Evolutionary conservation across 2,113 vertebrate species (phyloP), one percentile per base, ranked within the genome.

Genomic region (Ammodytes marinus): DNA sequence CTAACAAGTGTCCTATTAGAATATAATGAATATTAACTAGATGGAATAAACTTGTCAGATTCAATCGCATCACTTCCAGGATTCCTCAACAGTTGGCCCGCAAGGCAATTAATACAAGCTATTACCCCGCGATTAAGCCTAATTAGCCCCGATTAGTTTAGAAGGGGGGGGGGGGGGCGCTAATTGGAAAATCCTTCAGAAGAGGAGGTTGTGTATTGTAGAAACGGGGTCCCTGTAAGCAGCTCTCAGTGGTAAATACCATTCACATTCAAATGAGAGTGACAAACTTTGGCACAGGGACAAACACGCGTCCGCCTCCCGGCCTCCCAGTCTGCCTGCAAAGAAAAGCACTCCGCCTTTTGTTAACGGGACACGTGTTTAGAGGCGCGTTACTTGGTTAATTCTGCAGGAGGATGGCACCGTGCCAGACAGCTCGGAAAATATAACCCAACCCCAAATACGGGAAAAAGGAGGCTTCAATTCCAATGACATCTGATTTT

Each of bases 261-360:
- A 95, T 96, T 96, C 94, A 95, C 92, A 96, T 96, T 96, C 93
- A 95, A 96, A 96, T 96, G 91, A 96, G 94, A 87, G 86, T 72
- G 86, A 90, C 87, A 86, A 93, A 94, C 40, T 94, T 94, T 95
- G 92, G 93, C 93, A 93, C 89, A 73, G 92, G 90, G 89, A 92
- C 93, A 92, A 79, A 86, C 91, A 82, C 85, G 66, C 87, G 86
- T 80, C 92, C 87, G 88, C 92, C 91, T 89, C 85, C 81, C 76
- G 72, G 88, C 87, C 93, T 86, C 80, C 69, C 79, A 39, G 83
- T 8, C 87, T 37, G 79, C 84, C 70, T 88, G 88, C 69, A 86
- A 43, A 63, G 6, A 50, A 43, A 58, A 17, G 82, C 82, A 66
- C 88, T 86, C 89, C 65, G 88, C 91, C 88, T 92, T 94, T 94